A percentile compares a stretch with the other conserved stretches of the same genome.
phyloP scores from a whole-genome alignment of 2,797 vertebrate genomes.

The Poeciliopsis paucimaculata region DNA sequence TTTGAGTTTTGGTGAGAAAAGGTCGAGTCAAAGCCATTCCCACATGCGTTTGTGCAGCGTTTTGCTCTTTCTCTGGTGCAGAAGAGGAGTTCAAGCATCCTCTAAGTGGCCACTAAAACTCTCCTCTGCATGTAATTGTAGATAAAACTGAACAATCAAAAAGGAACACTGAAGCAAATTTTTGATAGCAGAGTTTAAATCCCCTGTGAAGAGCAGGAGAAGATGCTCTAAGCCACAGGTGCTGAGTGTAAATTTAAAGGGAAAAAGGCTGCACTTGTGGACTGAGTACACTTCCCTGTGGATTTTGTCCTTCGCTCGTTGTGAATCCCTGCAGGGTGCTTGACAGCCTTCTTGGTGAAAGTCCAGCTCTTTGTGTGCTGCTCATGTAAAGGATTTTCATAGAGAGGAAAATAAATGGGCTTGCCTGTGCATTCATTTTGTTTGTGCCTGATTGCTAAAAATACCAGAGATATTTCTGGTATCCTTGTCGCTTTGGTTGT shows the following conservation, averaged over 20 bases:
- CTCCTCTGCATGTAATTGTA: slow-evolving; percentile 47
- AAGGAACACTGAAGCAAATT: slow-evolving; percentile 35
- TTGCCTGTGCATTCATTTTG: slow-evolving; percentile 35
- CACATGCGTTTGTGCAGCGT: background rate
- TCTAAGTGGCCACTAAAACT: slow-evolving; percentile 21
- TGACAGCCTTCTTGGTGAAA: slow-evolving; percentile 63
- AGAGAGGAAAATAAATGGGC: slow-evolving; percentile 62
- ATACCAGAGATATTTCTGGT: slow-evolving; percentile 25
- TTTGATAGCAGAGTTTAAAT: slow-evolving; percentile 43
- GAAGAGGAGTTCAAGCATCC: slow-evolving; percentile 31
- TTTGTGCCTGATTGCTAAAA: slow-evolving; percentile 36
- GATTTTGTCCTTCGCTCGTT: slow-evolving; percentile 18
- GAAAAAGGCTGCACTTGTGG: slow-evolving; percentile 24
- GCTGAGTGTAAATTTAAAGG: slow-evolving; percentile 36
- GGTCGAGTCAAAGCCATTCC: slow-evolving; percentile 20
- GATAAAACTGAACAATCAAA: slow-evolving; percentile 63
- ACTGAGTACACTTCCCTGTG: slow-evolving; percentile 28
- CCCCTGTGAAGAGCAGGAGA: slow-evolving; percentile 8
- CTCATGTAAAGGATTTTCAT: slow-evolving; percentile 50
- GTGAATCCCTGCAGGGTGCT: slow-evolving; percentile 47
- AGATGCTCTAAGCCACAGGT: slow-evolving; percentile 29
- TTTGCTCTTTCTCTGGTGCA: slow-evolving; percentile 36
- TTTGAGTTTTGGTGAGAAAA: slow-evolving; percentile 21
- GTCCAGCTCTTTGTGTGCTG: slow-evolving; percentile 53
- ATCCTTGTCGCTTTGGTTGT: slow-evolving; percentile 34